Percentiles rank a stretch among this genome's conserved stretches.
These are phyloP conservation scores for Aepyceros melampus DNA, from an alignment of 2,113 vertebrate genomes.

Conservation along the genomic window DNA sequence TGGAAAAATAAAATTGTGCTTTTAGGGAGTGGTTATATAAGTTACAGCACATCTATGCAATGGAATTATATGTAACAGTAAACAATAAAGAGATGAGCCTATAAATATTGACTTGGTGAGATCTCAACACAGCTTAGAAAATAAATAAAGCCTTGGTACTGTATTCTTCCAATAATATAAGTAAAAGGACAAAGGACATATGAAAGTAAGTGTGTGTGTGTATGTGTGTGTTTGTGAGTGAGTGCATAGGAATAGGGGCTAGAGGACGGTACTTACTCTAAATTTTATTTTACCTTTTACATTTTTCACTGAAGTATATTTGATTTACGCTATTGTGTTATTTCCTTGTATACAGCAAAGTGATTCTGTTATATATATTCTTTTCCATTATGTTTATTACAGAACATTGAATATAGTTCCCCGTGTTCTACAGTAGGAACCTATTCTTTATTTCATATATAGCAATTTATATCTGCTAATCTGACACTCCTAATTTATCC, in stretches of 20 bases:
- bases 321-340: neutral
- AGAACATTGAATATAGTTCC: neutral
- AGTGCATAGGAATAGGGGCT: neutral
- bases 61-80: neutral
- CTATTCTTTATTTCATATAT: neutral
- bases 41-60: neutral
- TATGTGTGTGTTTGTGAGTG: neutral
- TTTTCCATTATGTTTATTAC: neutral
- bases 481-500: neutral
- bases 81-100: neutral
- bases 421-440: neutral
- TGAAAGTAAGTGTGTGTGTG: neutral
- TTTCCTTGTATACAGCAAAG: neutral
- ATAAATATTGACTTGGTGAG: neutral
- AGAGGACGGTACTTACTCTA: neutral
- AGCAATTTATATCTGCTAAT: neutral
- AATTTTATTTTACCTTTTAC: neutral
- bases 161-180: neutral
- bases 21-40: neutral
- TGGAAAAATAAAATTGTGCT: neutral
- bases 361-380: neutral
- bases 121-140: neutral
- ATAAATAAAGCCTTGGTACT: neutral
- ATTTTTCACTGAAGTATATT: neutral
- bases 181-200: neutral